Percentiles rank a stretch among this genome's conserved stretches.
Evolutionary conservation across 2,797 vertebrate genomes (phyloP).

Genomic region (Leuciscus waleckii): DNA sequence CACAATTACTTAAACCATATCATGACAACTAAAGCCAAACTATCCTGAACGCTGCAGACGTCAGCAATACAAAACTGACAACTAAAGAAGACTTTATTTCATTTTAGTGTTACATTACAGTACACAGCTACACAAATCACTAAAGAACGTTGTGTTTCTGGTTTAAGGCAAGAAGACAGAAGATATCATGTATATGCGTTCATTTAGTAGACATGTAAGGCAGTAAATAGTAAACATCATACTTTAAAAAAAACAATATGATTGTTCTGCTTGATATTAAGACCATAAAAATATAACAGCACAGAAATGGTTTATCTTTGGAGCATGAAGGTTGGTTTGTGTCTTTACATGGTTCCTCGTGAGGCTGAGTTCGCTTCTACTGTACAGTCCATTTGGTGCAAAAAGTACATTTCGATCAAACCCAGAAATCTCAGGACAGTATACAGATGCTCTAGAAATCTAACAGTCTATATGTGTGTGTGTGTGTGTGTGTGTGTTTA

Average conservation of each 20-base stretch:
- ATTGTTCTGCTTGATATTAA: background rate
- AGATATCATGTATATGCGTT: background rate
- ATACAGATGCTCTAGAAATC: background rate
- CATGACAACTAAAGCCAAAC: background rate
- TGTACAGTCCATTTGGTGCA: background rate
- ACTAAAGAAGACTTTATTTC: slow-evolving; percentile 1
- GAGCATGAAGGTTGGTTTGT: background rate
- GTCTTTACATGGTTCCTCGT: background rate
- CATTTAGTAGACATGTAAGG: background rate
- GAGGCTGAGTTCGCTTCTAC: background rate
- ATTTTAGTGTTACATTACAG: background rate
- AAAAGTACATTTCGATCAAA: background rate
- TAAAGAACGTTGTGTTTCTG: background rate
- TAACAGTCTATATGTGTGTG: background rate
- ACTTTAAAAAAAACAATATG: background rate
- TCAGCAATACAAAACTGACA: background rate
- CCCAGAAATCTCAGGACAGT: background rate
- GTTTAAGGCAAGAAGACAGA: background rate
- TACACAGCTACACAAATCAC: slow-evolving; percentile 6
- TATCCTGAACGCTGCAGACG: background rate
- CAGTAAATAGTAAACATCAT: slow-evolving; percentile 15
- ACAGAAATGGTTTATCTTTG: slow-evolving; percentile 5
- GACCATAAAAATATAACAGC: background rate
- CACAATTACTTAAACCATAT: background rate
- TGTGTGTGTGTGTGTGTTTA: too few relatives aligned